A percentile compares a stretch with the other conserved stretches of the same genome.
These are phyloP conservation scores for Bombus consobrinus DNA, from an alignment of 1,140 invertebrate species.

Conservation along the genomic window DNA sequence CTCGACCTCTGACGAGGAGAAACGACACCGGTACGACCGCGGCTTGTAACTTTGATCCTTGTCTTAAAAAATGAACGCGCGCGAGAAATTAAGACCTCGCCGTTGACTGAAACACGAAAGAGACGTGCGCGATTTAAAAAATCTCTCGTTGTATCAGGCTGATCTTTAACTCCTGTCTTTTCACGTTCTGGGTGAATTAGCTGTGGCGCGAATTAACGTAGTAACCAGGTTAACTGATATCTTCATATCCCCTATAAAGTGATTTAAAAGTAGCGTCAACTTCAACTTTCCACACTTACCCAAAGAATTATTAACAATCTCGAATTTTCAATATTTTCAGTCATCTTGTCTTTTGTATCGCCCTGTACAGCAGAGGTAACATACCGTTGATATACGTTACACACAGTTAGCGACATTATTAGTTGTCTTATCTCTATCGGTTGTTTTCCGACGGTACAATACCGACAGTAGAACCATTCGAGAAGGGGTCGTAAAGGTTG, in stretches of 20 bases:
- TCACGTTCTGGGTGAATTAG: background rate
- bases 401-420: background rate
- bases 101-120: background rate
- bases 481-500: slow-evolving; percentile 6
- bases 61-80: slow-evolving; percentile 22
- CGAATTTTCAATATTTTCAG: background rate
- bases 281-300: background rate
- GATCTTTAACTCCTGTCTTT: background rate
- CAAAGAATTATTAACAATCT: background rate
- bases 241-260: background rate
- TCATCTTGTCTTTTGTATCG: background rate
- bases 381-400: background rate
- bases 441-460: background rate
- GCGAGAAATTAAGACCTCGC: slow-evolving; percentile 8
- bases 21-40: background rate
- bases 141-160: background rate
- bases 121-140: slow-evolving; percentile 1
- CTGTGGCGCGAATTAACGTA: background rate
- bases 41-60: slow-evolving; percentile 14
- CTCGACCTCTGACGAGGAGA: background rate
- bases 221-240: background rate
- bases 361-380: no score
- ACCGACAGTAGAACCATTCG: background rate
- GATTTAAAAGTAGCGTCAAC: background rate
- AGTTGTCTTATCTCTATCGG: background rate